Base-by-base conservation (phyloP, 2,797 vertebrate genomes). In the Hippoglossus hippoglossus region DNA sequence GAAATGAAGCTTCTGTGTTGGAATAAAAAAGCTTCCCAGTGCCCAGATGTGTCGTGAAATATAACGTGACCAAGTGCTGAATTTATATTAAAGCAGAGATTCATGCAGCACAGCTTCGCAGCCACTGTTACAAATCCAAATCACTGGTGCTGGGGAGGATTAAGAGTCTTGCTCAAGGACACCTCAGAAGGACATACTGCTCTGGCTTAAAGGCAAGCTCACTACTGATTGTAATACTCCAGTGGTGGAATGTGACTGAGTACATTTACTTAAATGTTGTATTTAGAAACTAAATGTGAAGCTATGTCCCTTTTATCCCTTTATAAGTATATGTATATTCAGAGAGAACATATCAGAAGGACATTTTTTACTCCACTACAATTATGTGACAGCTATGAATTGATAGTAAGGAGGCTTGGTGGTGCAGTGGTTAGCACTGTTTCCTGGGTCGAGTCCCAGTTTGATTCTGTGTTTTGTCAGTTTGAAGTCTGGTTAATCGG, bases 131-230 rank as follows among this genome's bases (percentile, higher is more conserved):
- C 46, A 78, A 85, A 83, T 84, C 63, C 75, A 78, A 80, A 84
- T 81, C 58, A 75, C 47, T 79, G 50, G 59, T 77, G 71, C 68
- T 68, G 31, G 26, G n/a, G 28, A 54, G 75, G 75, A 87, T 82
- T 83, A 78, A 71, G 64, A 65, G 67, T 73, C 59, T 67, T 71
- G 55, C 80, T 88, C 73, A 84, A 87, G 69, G 85, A 73, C 79
- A 76, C 63, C 64, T 79, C 60, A 81, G 80, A 67, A 80, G 66
- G 58, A 81, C 44, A 56, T 58, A 9, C 67, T 59, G 54, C 51
- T 73, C 58, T 66, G 44, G n/a, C 39, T 67, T 25, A 67, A 71
- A 72, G 57, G 24, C 13, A 51, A 70, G 6, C 41, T 78, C 28
- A n/a, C 13, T n/a, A 28, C 25, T 71, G 41, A 71, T 46, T 36